Conservation (phyloP, 2,888 invertebrate species). For the Diarsia brunnea region DNA sequence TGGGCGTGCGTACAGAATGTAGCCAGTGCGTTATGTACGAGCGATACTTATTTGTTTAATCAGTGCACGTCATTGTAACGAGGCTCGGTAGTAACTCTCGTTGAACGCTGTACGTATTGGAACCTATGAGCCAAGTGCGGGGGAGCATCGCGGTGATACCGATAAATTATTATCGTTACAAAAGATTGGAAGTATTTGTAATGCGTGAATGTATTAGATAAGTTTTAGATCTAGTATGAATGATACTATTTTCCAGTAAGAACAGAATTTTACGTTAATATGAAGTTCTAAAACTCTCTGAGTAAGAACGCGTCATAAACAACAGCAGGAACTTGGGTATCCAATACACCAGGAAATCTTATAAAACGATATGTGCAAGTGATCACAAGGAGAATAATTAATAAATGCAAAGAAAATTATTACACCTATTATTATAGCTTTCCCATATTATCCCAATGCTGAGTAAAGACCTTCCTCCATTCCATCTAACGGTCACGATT, state of each 20-base stretch:
- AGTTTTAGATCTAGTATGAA: background rate
- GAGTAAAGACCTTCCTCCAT: no score
- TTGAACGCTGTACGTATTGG: conserved; percentile 43
- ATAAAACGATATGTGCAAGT: background rate
- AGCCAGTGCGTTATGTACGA: conserved; percentile 68
- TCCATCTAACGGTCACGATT: no score
- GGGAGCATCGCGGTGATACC: background rate
- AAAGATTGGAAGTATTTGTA: conserved; percentile 3
- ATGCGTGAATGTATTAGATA: background rate
- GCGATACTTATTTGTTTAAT: conserved; percentile 73
- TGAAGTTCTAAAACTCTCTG: background rate
- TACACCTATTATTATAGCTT: background rate
- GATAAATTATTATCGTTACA: conserved; percentile 12
- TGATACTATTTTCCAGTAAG: background rate
- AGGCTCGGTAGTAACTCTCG: conserved; percentile 45
- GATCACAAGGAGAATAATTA: background rate
- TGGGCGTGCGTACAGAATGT: conserved; percentile 63
- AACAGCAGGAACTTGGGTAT: background rate
- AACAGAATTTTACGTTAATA: background rate
- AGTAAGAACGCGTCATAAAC: background rate
- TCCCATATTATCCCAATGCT: no score
- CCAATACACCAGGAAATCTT: background rate
- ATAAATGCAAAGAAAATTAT: background rate
- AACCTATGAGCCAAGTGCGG: background rate
- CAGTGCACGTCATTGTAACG: conserved; percentile 66